Evolutionary conservation across 1,140 invertebrate species (phyloP), one percentile per base, ranked within the genome.

Genomic region (Pseudobourletiella spinata): DNA sequence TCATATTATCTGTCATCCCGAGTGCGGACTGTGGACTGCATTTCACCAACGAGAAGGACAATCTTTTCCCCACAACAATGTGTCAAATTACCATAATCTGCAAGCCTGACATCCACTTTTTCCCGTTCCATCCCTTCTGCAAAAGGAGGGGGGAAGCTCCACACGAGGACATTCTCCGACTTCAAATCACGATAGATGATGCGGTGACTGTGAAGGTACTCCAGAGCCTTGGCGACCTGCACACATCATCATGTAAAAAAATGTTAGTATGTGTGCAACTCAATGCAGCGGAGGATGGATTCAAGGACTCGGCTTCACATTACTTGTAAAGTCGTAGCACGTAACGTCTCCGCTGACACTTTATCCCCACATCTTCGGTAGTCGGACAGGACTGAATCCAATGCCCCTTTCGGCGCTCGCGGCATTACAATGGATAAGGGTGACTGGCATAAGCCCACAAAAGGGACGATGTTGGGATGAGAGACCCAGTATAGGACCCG

Each of bases 101-200:
- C 93, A 6, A 98, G 80, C 75, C 95, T 96, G 18, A 98, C 86
- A 69, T 91, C 86, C 1, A 95, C 88, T 39, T 73, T 80, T 71
- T 70, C 84, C 11, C 72, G 67, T 22, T 73, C 71, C 56, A 70
- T 65, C 26, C 42, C 80, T 59, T 82, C 77, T 42, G 50, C 61
- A 69, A 88, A 86, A 0, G 86, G 86, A 1, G 81, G 74, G 0
- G 94, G 94, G 75, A 98, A 83, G 59, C 87, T 83, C 94, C 94
- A 99, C 6, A 98, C 93, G 1, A 99, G 75, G 48, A 99, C 92
- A 78, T 99, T 99, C 74, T 99, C 95, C 0, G 93, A 92, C 79
- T 99, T 99, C 0, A 99, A 79, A 77, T 99, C 96, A 20, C 90
- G 78, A 74, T 99, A 98, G 59, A 99, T 95, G 3, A 99, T 94